Evolutionary conservation across 2,888 invertebrate species (phyloP), one percentile per base, ranked within the genome.

Genomic region (Allophyes oxyacanthae): DNA sequence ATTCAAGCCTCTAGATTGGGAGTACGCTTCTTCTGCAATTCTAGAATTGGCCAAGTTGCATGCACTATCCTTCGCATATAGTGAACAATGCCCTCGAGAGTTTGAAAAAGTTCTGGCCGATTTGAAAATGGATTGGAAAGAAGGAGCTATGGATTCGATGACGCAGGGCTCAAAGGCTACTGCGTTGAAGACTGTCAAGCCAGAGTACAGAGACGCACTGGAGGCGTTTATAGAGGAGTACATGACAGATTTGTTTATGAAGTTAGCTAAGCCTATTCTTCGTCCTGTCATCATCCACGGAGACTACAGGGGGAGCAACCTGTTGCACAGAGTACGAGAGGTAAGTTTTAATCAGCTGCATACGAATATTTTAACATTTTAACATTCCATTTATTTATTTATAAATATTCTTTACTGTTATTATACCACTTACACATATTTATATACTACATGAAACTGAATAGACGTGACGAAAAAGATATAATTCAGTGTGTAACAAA

Each of bases 31-130:
- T 6, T 2, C 71, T 0, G 70, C 81, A 0, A 40, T 82, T 0
- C 67, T 58, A 11, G 78, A 77, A 2, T 52, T 87, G 25, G 88
- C 84, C 0, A 84, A 82, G 54, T 70, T 86, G 10, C 89, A 90
- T 52, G 85, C 88, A 0, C 64, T 87, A 1, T 86, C 87, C 0
- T 77, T 86, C 14, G 86, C 85, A 0, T 77, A 79, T 48, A 67
- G 64, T n/a, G 72, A 77, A 28, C 77, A 81, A 33, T 13, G 79
- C 6, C 44, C 54, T n/a, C 34, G 41, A 14, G 38, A 54, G 5
- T 52, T 36, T 44, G 10, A 51, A 6, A 15, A 55, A 6, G 8
- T 57, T 0, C 10, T 46, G 1, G 14, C 11, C 2, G 11, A 48
- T 0, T 0, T 56, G 5, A 46, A 44, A 32, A 26, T 37, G 9